phyloP scores from a whole-genome alignment of 1,140 invertebrate genomes.

The Physella acuta region DNA sequence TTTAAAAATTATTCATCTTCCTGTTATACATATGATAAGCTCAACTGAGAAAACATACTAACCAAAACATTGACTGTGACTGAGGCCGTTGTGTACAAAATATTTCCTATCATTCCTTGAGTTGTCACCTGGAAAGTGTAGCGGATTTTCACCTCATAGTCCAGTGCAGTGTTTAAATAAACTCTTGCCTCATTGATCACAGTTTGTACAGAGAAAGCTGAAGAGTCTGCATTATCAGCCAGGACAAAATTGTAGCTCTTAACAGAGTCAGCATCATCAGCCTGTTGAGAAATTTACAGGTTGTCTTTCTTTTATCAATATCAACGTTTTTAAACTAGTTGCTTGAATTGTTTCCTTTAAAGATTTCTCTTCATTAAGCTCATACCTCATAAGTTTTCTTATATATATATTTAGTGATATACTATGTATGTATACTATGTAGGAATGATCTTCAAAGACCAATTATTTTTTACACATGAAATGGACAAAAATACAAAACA shows the following conservation, averaged over 20 bases:
- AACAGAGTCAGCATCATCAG: conserved; percentile 9
- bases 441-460: background rate
- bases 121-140: conserved; percentile 13
- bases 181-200: background rate
- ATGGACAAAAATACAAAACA: too few species aligned
- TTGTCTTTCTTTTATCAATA: too few species aligned
- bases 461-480: background rate
- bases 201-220: background rate
- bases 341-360: too few species aligned
- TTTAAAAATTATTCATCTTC: too few species aligned
- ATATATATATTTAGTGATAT: background rate
- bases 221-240: background rate
- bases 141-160: conserved; percentile 7
- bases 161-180: background rate
- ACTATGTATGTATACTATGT: background rate
- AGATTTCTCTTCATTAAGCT: too few species aligned
- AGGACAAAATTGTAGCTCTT: background rate
- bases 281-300: background rate
- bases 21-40: background rate
- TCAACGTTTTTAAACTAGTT: too few species aligned
- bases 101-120: background rate
- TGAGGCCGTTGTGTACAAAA: conserved; percentile 8
- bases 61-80: conserved; percentile 14
- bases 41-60: background rate
- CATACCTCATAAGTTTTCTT: background rate